Percentiles rank a stretch among this genome's conserved stretches.
Conservation (phyloP, 2,888 invertebrate species). For the Andrena camellia region DNA sequence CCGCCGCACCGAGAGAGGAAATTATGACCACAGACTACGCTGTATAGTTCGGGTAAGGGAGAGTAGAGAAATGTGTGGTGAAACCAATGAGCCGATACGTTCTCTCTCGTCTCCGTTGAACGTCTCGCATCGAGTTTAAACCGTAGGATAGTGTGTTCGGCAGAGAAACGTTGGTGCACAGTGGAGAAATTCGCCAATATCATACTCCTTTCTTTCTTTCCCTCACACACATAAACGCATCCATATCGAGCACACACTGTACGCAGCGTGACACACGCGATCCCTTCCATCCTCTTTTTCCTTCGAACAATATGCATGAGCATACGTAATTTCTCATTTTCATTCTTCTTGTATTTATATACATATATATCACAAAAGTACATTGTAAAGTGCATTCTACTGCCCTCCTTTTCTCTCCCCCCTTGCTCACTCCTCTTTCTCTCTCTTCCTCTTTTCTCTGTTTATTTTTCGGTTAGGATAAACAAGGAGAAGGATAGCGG, state of each 20-base stretch:
- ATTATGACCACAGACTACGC: slow-evolving; percentile 38
- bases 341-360: slow-evolving; percentile 41
- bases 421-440: slow-evolving; percentile 30
- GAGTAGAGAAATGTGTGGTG: slow-evolving; percentile 59
- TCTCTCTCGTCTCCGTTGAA: slow-evolving; percentile 39
- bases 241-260: background rate
- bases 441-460: slow-evolving; percentile 59
- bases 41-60: slow-evolving; percentile 57
- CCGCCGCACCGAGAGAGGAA: slow-evolving; percentile 42
- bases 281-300: slow-evolving; percentile 51
- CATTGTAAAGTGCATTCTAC: slow-evolving; percentile 52
- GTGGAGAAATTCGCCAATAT: slow-evolving; percentile 38
- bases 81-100: slow-evolving; percentile 46
- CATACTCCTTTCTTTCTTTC: slow-evolving; percentile 41
- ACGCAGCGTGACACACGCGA: slow-evolving; percentile 8
- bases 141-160: slow-evolving; percentile 17
- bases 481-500: slow-evolving; percentile 54
- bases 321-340: slow-evolving; percentile 61
- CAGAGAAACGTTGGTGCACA: slow-evolving; percentile 28
- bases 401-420: slow-evolving; percentile 30
- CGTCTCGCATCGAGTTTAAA: background rate
- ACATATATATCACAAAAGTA: slow-evolving; percentile 28
- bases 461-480: slow-evolving; percentile 65
- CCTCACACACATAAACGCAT: background rate
- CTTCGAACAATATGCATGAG: slow-evolving; percentile 56